Percentiles rank a stretch among this genome's conserved stretches.
These are phyloP conservation scores for Paedocypris micromegethes DNA, from an alignment of 2,797 vertebrate species.

Conservation along the genomic window DNA sequence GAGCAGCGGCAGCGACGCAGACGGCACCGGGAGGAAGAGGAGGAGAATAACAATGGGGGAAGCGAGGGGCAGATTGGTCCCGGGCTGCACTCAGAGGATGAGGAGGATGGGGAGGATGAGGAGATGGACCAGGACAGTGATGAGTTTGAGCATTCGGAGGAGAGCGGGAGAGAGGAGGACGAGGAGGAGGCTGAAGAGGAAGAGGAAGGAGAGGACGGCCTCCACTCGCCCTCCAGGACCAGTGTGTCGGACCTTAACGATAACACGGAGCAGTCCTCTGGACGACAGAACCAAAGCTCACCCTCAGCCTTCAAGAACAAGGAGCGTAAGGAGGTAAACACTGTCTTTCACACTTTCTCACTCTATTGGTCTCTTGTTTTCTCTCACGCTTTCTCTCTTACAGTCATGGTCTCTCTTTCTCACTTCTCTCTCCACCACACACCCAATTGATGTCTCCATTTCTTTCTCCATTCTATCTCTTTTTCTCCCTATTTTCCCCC, in stretches of 20 bases:
- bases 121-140: slow-evolving; percentile 99
- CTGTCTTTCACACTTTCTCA: background rate
- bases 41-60: slow-evolving; percentile 50
- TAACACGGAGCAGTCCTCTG: slow-evolving; percentile 75
- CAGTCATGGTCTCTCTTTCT: too few relatives aligned
- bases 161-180: slow-evolving; percentile 88
- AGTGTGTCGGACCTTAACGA: slow-evolving; percentile 81
- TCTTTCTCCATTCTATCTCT: too few relatives aligned
- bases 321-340: slow-evolving; percentile 67
- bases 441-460: too few relatives aligned
- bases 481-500: too few relatives aligned
- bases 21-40: slow-evolving; percentile 61
- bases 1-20: slow-evolving; percentile 69
- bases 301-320: slow-evolving; percentile 79
- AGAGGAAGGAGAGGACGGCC: slow-evolving; percentile 66
- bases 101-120: slow-evolving; percentile 75
- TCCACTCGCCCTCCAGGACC: slow-evolving; percentile 75
- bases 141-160: slow-evolving; percentile 92
- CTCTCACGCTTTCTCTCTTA: too few relatives aligned
- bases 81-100: slow-evolving; percentile 71
- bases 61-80: slow-evolving; percentile 76
- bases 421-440: too few relatives aligned
- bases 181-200: slow-evolving; percentile 86
- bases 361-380: too few relatives aligned
- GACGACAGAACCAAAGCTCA: slow-evolving; percentile 80